A percentile compares a stretch with the other conserved stretches of the same genome.
phyloP scores from a whole-genome alignment of 92 coral and sea anemone species.

The Palythoa caribaeorum region DNA sequence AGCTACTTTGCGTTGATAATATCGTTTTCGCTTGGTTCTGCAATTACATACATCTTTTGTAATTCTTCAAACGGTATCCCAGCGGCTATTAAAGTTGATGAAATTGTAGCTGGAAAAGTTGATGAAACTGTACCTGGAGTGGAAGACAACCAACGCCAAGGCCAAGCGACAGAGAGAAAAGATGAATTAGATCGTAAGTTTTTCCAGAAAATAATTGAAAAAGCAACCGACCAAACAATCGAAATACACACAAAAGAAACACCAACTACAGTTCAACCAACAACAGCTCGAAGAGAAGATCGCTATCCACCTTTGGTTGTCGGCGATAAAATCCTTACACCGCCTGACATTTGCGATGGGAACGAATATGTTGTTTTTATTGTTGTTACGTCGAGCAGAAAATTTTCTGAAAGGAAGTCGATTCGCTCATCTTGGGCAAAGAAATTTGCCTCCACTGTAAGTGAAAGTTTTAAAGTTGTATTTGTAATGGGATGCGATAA shows the following conservation, averaged over 20 bases:
- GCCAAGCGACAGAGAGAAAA: neutral
- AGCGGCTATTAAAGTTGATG: neutral
- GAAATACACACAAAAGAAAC: neutral
- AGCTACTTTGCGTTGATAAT: slow-evolving; percentile 17
- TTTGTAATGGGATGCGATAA: slow-evolving; percentile 85
- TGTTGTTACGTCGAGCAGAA: slow-evolving; percentile 70
- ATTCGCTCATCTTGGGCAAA: slow-evolving; percentile 86
- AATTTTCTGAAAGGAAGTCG: slow-evolving; percentile 82
- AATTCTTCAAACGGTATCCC: neutral
- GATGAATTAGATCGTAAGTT: neutral
- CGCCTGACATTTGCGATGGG: slow-evolving; percentile 52
- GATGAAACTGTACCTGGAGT: neutral
- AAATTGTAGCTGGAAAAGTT: neutral
- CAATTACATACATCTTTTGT: slow-evolving; percentile 33
- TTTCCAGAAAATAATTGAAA: neutral
- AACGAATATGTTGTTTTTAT: slow-evolving; percentile 64
- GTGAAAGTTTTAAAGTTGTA: slow-evolving; percentile 60
- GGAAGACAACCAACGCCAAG: neutral
- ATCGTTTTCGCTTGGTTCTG: slow-evolving; percentile 34
- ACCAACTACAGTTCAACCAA: slow-evolving; percentile 2
- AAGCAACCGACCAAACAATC: neutral
- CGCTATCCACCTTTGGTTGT: slow-evolving; percentile 72
- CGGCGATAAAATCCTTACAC: slow-evolving; percentile 60
- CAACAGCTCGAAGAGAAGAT: slow-evolving; percentile 36
- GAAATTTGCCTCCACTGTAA: slow-evolving; percentile 25